A percentile compares a stretch with the other conserved stretches of the same genome.
These are phyloP conservation scores for Tenthredo distinguenda DNA, from an alignment of 2,888 invertebrate genomes.

Conservation along the genomic window DNA sequence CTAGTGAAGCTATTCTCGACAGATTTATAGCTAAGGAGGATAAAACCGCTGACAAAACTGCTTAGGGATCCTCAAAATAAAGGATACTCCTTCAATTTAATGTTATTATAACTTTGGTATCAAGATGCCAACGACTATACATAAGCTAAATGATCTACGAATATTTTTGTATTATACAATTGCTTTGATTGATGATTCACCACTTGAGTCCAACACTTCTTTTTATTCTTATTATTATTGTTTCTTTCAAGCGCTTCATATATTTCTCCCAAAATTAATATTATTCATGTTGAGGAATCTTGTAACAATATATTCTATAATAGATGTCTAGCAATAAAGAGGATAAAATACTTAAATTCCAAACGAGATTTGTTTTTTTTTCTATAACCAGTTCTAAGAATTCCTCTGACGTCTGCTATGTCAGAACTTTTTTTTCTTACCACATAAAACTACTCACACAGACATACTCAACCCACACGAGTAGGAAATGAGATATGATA, in stretches of 20 bases:
- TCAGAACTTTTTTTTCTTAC: neutral
- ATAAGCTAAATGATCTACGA: neutral
- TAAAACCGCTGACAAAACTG: constrained; percentile 33
- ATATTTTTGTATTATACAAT: neutral
- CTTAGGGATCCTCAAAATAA: neutral
- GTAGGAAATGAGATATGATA: neutral
- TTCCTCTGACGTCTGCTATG: neutral
- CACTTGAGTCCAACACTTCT: neutral
- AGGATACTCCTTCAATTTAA: neutral
- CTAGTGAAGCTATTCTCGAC: constrained; percentile 89
- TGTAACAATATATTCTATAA: neutral
- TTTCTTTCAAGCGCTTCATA: neutral
- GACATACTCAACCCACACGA: neutral
- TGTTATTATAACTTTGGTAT: neutral
- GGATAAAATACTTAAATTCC: neutral
- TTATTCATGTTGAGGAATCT: neutral
- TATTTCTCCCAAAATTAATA: neutral
- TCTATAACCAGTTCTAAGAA: neutral
- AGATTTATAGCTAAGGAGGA: constrained; percentile 87
- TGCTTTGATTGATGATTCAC: neutral
- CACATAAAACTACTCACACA: neutral
- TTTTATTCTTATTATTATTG: neutral
- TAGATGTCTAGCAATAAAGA: neutral
- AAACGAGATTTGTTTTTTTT: neutral
- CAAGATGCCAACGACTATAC: neutral